A percentile compares a stretch with the other conserved stretches of the same genome.
Conservation (phyloP, 2,888 invertebrate genomes). For the Coecobrya sp. region DNA sequence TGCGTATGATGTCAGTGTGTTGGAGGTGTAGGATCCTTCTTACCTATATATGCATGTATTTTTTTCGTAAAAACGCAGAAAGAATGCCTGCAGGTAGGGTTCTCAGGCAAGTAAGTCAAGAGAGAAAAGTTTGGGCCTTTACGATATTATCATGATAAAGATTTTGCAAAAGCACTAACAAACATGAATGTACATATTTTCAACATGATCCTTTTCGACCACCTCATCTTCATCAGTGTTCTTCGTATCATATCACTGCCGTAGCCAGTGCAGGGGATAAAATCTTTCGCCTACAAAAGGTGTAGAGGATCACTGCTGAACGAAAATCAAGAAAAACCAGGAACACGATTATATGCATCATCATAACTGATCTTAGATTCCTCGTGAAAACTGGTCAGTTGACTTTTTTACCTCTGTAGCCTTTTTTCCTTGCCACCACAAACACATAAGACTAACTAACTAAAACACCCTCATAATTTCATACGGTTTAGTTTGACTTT, state of each 20-base stretch:
- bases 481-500: slow-evolving; percentile 58
- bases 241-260: neutral
- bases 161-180: slow-evolving; percentile 22
- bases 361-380: slow-evolving; percentile 80
- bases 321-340: slow-evolving; percentile 78
- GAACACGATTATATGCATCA: slow-evolving; percentile 78
- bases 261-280: slow-evolving; percentile 6
- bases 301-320: slow-evolving; percentile 42
- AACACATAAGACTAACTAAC: slow-evolving; percentile 32
- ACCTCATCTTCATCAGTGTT: slow-evolving; percentile 43
- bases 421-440: slow-evolving; percentile 50
- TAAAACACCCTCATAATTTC: slow-evolving; percentile 64
- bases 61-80: slow-evolving; percentile 44
- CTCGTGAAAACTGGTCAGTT: slow-evolving; percentile 79
- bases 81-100: slow-evolving; percentile 70
- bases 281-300: neutral
- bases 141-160: slow-evolving; percentile 10
- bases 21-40: slow-evolving; percentile 53
- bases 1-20: slow-evolving; percentile 53
- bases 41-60: slow-evolving; percentile 59
- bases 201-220: slow-evolving; percentile 41
- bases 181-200: slow-evolving; percentile 8
- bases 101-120: slow-evolving; percentile 41
- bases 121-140: slow-evolving; percentile 40
- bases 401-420: slow-evolving; percentile 57